Evolutionary conservation across 2,797 vertebrate genomes (phyloP), one percentile per base, ranked within the genome.

Genomic region (Lutjanus argentimaculatus): DNA sequence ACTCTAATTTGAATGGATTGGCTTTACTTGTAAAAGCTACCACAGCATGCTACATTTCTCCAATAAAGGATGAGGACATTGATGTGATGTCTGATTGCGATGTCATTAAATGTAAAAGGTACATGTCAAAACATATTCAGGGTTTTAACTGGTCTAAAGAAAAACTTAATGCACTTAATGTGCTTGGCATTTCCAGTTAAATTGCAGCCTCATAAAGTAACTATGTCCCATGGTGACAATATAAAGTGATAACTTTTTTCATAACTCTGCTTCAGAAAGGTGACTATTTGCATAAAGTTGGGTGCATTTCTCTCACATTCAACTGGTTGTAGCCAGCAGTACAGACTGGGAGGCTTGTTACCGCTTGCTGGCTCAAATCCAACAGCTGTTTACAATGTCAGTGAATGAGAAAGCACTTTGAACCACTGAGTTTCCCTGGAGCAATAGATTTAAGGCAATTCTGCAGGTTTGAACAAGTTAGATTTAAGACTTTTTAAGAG

Each of bases 161-260:
- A 55, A 62, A 40, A n/a, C 53, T 22, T 5, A 3, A 75, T 17
- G 19, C 19, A 72, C 61, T 66, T 87, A 85, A 84, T 80, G 59
- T 42, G 55, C 21, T 75, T 87, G 80, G 48, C 76, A 87, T 84
- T 87, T 88, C 69, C 72, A 77, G 17, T 6, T 42, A 73, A 80
- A 84, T 43, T 73, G 67, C 56, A 36, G 9, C 21, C 46, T 77
- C 46, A 56, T 43, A 21, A 76, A 75, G 56, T 30, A 65, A 64
- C 48, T 52, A 56, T 14, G 48, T 70, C 8, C 69, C 53, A 17
- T 36, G 30, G 10, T 57, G 61, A 65, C 40, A 43, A 46, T 21
- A 22, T 13, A 30, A 70, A 69, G 8, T 25, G 48, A 40, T 69
- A 16, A 63, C 46, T 49, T 73, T 78, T 36, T 65, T 22, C 13